Base-by-base conservation (phyloP, 2,113 vertebrate species). In the Saccopteryx leptura region DNA sequence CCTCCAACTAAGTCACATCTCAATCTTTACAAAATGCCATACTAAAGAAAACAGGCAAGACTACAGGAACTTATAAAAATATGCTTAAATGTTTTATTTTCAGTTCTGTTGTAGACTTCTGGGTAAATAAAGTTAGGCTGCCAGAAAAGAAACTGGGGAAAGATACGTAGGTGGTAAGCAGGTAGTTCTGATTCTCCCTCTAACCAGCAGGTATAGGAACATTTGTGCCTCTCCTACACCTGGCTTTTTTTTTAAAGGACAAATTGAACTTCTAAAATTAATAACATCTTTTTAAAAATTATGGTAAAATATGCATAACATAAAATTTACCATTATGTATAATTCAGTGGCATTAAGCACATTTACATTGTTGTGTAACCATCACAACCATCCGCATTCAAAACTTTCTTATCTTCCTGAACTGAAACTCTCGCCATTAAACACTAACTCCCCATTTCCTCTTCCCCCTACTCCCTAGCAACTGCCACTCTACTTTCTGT, bases 211-310 rank as follows among this genome's bases (percentile, higher is more conserved):
- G 46, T 13, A 24, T 58, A 60, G 8, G 58, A 65, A 76, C 17
- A 15, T 71, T 66, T 90, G 69, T 90, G 39, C 15, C 11, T 79
- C 1, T 81, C 28, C 9, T 61, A 33, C 54, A n/a, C 52, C 12
- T 83, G 78, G 26, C 33, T 96, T 93, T 94, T 74, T 23, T 85
- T 5, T 84, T 54, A 68, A 68, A 87, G 71, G 65, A 82, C 60
- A 92, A 91, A 58, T 69, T 83, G 58, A 54, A 88, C 58, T 96
- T 93, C 74, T 33, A 92, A 94, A 71, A 46, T 92, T 68, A 76
- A 17, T 89, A n/a, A 65, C 31, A 50, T 52, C 8, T 90, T n/a
- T 95, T 88, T 58, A 1, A 52, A 74, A 83, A 46, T 39, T 82
- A 21, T 56, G 23, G 50, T 75, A 56, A 83, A 93, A 80, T 63